These are phyloP conservation scores for Oryctes rhinoceros DNA, from an alignment of 1,140 invertebrate species.

Conservation along the genomic window DNA sequence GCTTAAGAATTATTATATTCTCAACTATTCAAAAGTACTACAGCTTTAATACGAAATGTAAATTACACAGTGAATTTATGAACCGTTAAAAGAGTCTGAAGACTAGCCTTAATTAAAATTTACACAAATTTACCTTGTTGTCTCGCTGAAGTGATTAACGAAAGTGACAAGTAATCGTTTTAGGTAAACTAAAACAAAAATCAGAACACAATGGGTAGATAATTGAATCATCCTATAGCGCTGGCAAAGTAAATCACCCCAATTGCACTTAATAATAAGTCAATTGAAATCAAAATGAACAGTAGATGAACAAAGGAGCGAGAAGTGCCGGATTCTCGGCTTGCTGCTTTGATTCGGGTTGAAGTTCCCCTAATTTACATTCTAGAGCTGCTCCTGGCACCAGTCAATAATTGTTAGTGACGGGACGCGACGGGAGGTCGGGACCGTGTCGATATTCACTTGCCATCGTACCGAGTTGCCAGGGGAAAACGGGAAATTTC, in stretches of 20 bases:
- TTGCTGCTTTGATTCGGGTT: constrained; percentile 51
- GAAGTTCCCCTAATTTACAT: constrained; percentile 54
- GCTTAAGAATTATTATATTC: no score
- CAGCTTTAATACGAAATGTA: no score
- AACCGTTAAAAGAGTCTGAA: no score
- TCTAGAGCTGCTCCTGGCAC: constrained; percentile 50
- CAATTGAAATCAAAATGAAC: constrained; percentile 47
- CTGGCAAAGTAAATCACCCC: constrained; percentile 43
- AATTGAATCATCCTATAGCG: constrained; percentile 37
- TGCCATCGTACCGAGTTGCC: constrained; percentile 2
- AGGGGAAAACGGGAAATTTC: constrained; percentile 33
- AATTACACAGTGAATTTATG: no score
- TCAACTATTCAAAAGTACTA: no score
- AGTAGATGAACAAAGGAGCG: constrained; percentile 43
- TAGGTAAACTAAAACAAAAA: constrained; percentile 40
- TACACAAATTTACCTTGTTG: background rate
- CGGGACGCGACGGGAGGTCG: constrained; percentile 44
- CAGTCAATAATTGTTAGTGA: constrained; percentile 52
- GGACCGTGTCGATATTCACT: constrained; percentile 39
- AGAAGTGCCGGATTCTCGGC: constrained; percentile 47
- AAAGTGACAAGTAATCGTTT: constrained; percentile 28
- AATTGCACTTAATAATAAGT: constrained; percentile 46
- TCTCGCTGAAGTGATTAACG: background rate
- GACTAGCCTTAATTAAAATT: background rate
- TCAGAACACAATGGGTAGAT: constrained; percentile 38